phyloP scores from a whole-genome alignment of 2,797 vertebrate species.

The Megalops cyprinoides region DNA sequence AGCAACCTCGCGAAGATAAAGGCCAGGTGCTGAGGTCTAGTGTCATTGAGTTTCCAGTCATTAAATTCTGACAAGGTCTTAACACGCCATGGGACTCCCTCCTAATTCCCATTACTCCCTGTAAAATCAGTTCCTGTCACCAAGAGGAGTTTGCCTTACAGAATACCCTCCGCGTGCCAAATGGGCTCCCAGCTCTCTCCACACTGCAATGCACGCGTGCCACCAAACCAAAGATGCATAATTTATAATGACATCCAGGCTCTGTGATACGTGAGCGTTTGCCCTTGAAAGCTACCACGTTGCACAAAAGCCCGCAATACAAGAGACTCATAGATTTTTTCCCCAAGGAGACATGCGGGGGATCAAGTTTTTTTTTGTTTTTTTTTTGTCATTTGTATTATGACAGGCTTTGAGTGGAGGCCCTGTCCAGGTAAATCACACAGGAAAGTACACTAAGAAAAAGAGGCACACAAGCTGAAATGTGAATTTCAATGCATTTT shows the following conservation, averaged over 20 bases:
- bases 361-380: not conserved
- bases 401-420: not conserved
- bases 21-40: conserved; percentile 15
- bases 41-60: conserved; percentile 9
- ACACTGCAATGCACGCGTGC: not conserved
- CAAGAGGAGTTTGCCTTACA: not conserved
- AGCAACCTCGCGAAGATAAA: conserved; percentile 1
- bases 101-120: conserved; percentile 11
- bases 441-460: not conserved
- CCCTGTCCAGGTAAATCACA: not conserved
- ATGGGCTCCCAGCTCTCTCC: not conserved
- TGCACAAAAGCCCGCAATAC: conserved; percentile 3
- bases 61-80: conserved; percentile 27
- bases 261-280: conserved; percentile 10
- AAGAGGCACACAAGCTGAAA: not conserved
- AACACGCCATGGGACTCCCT: not conserved
- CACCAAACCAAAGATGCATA: conserved; percentile 16
- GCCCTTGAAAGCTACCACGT: conserved; percentile 27
- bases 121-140: not conserved
- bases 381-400: not conserved
- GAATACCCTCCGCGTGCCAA: not conserved
- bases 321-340: not conserved
- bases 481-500: not conserved
- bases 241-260: conserved; percentile 14
- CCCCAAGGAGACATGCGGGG: not conserved